phyloP scores from a whole-genome alignment of 2,797 vertebrate species.

The Eulemur mongoz region DNA sequence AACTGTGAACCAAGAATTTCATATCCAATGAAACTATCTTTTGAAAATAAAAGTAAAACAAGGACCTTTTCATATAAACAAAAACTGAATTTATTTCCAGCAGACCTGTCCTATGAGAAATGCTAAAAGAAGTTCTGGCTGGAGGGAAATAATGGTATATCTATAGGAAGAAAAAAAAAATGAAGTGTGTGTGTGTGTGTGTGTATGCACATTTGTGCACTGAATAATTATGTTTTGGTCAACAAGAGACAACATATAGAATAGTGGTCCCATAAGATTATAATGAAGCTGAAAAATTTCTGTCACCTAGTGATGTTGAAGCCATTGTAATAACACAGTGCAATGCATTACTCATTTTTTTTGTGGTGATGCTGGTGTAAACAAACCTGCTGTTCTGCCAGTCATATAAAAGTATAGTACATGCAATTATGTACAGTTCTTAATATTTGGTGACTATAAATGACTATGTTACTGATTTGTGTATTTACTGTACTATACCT shows the following conservation, averaged over 20 bases:
- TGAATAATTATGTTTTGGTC: background rate
- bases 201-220: too few relatives aligned
- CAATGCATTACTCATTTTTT: background rate
- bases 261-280: background rate
- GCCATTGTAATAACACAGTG: background rate
- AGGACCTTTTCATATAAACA: background rate
- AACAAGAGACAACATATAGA: background rate
- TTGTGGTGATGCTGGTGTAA: background rate
- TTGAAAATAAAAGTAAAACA: slow-evolving; percentile 12
- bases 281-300: background rate
- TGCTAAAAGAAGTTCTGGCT: background rate
- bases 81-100: background rate
- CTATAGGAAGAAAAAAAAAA: background rate
- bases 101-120: background rate
- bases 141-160: background rate
- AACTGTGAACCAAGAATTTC: background rate
- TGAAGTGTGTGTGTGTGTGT: background rate
- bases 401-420: background rate
- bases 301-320: background rate
- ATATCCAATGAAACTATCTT: background rate
- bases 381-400: background rate
- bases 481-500: background rate
- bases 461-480: background rate
- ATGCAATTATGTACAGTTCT: background rate
- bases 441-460: background rate